Evolutionary conservation across 1,140 invertebrate species (phyloP).

Genomic region (Diachasma alloeum): DNA sequence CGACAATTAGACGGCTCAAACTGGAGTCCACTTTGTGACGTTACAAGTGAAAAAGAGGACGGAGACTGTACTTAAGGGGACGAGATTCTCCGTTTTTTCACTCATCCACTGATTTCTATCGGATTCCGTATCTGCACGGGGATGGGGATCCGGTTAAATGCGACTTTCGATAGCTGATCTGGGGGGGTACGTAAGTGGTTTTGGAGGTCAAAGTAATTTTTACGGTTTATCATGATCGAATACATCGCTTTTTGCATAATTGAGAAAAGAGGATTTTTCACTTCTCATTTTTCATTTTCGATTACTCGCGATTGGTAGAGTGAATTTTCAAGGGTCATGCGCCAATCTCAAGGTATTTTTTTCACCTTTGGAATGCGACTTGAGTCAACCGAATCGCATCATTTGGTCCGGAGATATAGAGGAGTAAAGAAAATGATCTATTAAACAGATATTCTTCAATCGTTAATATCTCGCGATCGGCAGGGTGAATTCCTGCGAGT

Average conservation of each 20-base stretch:
- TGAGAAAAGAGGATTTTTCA: no score
- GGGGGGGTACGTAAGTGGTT: neutral
- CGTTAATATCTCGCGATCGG: no score
- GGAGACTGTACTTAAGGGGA: neutral
- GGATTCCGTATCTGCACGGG: neutral
- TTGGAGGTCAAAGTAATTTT: neutral
- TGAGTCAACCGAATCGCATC: no score
- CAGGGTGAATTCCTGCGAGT: no score
- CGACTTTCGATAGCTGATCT: conserved; percentile 32
- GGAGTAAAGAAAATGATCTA: no score
- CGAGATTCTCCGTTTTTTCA: neutral
- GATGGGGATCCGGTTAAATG: conserved; percentile 35
- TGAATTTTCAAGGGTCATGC: no score
- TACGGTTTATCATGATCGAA: neutral
- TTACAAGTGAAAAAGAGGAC: neutral
- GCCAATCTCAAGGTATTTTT: no score
- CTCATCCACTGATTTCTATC: conserved; percentile 27
- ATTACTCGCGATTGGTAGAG: no score
- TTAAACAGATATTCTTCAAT: no score
- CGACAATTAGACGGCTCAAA: conserved; percentile 30
- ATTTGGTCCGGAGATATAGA: no score
- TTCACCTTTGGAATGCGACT: no score
- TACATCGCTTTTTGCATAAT: neutral
- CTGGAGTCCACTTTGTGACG: neutral
- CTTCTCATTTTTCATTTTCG: neutral